Evolutionary conservation across 30 jellyfish, hydroid and myxozoan species (phyloP).

Genomic region (Cassiopea xamachana): DNA sequence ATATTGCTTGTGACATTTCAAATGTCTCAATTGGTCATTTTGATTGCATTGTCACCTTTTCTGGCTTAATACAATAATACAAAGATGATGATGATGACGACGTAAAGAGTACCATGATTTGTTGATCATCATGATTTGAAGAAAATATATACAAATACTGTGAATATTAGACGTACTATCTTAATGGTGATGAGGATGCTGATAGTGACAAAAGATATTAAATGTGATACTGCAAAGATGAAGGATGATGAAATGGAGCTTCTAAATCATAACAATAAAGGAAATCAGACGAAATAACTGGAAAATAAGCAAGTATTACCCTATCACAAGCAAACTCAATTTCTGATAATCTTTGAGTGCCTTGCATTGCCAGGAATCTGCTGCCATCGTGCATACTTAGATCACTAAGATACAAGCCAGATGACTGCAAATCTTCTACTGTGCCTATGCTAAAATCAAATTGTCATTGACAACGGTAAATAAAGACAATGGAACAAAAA

Average conservation of each 20-base stretch:
- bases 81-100: neutral
- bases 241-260: neutral
- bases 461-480: too few relatives aligned
- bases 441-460: constrained; percentile 54
- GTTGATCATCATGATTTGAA: too few relatives aligned
- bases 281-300: too few relatives aligned
- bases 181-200: neutral
- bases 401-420: constrained; percentile 69
- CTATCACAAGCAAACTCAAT: constrained; percentile 66
- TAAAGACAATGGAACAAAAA: neutral
- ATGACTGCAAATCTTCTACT: constrained; percentile 43
- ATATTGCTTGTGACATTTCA: too few relatives aligned
- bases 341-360: constrained; percentile 70
- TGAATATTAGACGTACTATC: neutral
- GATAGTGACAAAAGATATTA: neutral
- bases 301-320: constrained; percentile 1
- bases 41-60: too few relatives aligned
- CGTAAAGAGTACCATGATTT: neutral
- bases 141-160: too few relatives aligned
- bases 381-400: constrained; percentile 75
- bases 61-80: too few relatives aligned
- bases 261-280: too few relatives aligned
- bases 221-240: neutral
- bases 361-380: constrained; percentile 48
- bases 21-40: too few relatives aligned